Percentiles rank a stretch among this genome's conserved stretches.
Conservation (phyloP, 2,888 invertebrate genomes). For the Chaetogeoica ovagalla region DNA sequence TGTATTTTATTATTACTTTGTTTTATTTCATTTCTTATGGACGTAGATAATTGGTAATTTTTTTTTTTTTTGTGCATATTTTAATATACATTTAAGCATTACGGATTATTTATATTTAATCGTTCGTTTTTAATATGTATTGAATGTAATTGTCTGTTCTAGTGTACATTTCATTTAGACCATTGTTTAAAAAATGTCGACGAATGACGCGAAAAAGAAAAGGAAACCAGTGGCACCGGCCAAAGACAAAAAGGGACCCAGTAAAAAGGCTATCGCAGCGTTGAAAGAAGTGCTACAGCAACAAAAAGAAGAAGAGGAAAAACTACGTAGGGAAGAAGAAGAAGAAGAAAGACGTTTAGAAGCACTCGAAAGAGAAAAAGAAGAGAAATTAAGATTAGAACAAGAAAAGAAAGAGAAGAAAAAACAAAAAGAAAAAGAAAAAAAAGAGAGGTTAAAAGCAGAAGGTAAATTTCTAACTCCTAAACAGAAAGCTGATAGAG, state of each 20-base stretch:
- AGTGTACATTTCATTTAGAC: conserved; percentile 4
- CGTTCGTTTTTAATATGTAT: neutral
- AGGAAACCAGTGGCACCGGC: conserved; percentile 33
- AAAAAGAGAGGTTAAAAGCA: conserved; percentile 89
- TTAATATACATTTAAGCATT: neutral
- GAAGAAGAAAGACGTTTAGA: conserved; percentile 76
- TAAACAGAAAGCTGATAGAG: conserved; percentile 89
- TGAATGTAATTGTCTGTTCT: conserved; percentile 9
- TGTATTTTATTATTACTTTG: no score
- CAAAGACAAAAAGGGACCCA: conserved; percentile 63
- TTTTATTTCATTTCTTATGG: no score
- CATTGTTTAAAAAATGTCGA: conserved; percentile 31
- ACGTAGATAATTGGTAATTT: no score
- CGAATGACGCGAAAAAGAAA: conserved; percentile 42
- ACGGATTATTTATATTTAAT: neutral
- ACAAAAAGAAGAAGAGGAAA: conserved; percentile 86
- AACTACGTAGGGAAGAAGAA: conserved; percentile 73
- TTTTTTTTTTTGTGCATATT: no score
- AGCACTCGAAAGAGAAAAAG: conserved; percentile 71
- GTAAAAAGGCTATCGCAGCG: conserved; percentile 82
- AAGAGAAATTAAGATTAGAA: conserved; percentile 76
- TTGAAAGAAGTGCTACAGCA: conserved; percentile 92
- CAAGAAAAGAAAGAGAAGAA: conserved; percentile 85
- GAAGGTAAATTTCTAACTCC: conserved; percentile 93
- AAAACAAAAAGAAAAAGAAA: conserved; percentile 89